A percentile compares a stretch with the other conserved stretches of the same genome.
These are phyloP conservation scores for Petromus typicus DNA, from an alignment of 2,113 vertebrate genomes.

Conservation along the genomic window DNA sequence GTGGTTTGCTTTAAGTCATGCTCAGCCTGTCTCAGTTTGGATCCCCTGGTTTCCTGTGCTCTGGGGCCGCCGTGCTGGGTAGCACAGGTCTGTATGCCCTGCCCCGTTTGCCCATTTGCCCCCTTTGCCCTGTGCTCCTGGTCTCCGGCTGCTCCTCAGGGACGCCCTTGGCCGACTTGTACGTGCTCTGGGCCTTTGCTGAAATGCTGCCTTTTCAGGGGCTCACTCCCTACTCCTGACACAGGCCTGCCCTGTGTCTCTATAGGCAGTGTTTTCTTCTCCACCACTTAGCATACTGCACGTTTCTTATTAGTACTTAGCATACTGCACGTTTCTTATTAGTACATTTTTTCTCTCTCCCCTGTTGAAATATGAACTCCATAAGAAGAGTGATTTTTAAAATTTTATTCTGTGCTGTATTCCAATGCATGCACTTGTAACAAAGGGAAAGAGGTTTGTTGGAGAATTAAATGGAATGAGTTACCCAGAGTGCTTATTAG, in stretches of 20 bases:
- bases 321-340: not conserved
- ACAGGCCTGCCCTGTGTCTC: not conserved
- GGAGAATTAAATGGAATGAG: slow-evolving; percentile 1
- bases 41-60: not conserved
- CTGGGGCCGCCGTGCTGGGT: rapidly evolving
- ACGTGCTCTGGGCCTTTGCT: not conserved
- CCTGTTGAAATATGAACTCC: not conserved
- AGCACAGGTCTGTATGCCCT: rapidly evolving
- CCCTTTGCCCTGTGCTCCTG: not conserved
- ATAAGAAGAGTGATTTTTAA: not conserved
- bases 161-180: not conserved
- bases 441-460: not conserved
- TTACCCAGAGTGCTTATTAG: slow-evolving; percentile 5
- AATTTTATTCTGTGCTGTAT: not conserved
- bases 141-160: not conserved
- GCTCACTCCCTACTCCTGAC: rapidly evolving
- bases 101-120: no score
- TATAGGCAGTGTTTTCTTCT: not conserved
- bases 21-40: not conserved
- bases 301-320: not conserved
- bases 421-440: not conserved
- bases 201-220: not conserved
- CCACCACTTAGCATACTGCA: not conserved
- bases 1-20: not conserved
- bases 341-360: not conserved